Evolutionary conservation across 2,888 invertebrate species (phyloP), one percentile per base, ranked within the genome.

Genomic region (Platynereis dumerilii): DNA sequence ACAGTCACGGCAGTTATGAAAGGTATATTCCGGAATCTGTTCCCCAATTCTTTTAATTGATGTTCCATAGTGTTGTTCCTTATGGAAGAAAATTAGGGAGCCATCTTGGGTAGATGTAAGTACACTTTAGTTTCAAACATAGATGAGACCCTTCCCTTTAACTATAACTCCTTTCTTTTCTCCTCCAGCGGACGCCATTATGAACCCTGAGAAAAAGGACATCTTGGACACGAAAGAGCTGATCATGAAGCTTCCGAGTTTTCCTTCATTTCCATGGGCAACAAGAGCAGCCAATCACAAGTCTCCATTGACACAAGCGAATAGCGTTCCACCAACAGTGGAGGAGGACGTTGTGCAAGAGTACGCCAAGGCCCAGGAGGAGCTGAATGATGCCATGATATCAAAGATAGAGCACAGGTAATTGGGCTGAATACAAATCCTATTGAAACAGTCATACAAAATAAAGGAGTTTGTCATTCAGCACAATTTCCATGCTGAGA

Each of bases 181-280:
- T 34, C 12, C 7, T 34, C 12, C 54, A 84, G 84, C 84, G 64
- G 79, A 81, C 64, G 84, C 84, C 71, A 80, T 85, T 76, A 67
- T 85, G 73, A 84, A 85, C 69, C 84, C 84, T 0, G 84, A 83
- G 72, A 80, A 77, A 54, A 78, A 79, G 66, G 58, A 55, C 15
- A 34, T 7, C 15, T 24, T 20, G 24, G 44, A 29, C 24, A 29
- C 34, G 12, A 34, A 34, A 12, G 34, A 34, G 34, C 34, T 34
- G 34, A 34, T 34, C 34, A 48, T 65, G 72, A 27, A 72, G 70
- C 55, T 67, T 67, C 48, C 75, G 73, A 64, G 58, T 58, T 26
- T 58, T 28, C 26, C 58, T 22, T 28, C 39, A 44, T 67, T 67
- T 34, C 64, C 67, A 2, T 67, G 67, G 67, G 59, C 56, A 2